Evolutionary conservation across 2,113 vertebrate species (phyloP).

Genomic region (Petrocephalus microphthalmus): DNA sequence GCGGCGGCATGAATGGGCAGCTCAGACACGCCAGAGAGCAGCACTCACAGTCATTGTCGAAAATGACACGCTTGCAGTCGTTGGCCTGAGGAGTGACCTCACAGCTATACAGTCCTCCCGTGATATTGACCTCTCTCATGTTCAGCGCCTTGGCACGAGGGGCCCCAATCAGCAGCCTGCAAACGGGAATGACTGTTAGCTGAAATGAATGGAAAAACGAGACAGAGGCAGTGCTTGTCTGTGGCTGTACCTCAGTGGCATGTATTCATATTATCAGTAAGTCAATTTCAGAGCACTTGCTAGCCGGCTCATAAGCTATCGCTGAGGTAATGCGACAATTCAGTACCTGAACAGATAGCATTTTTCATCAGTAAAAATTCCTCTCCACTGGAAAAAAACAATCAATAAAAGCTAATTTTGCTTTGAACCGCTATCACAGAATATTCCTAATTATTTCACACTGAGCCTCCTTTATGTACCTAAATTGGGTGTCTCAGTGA

Average conservation of each 20-base stretch:
- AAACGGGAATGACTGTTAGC: conserved; percentile 27
- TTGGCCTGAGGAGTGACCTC: conserved; percentile 57
- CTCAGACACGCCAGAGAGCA: neutral
- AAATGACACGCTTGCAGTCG: conserved; percentile 66
- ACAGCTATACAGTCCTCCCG: conserved; percentile 81
- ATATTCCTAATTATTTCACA: neutral
- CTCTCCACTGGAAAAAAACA: neutral
- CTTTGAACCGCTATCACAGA: neutral
- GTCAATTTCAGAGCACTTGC: neutral
- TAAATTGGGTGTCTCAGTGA: neutral
- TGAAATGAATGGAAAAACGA: neutral
- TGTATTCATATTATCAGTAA: neutral
- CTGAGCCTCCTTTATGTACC: neutral
- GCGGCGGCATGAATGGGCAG: neutral
- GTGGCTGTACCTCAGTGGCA: neutral
- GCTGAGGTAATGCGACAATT: neutral
- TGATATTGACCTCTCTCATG: conserved; percentile 67
- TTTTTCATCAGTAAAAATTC: neutral
- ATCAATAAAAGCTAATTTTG: neutral
- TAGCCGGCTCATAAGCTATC: neutral
- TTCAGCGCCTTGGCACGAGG: conserved; percentile 71
- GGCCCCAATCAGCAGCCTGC: conserved; percentile 84
- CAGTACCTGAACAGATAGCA: neutral
- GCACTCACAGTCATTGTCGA: conserved; percentile 71
- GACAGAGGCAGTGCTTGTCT: neutral